phyloP scores from a whole-genome alignment of 1,140 invertebrate species.

The Limonius californicus region DNA sequence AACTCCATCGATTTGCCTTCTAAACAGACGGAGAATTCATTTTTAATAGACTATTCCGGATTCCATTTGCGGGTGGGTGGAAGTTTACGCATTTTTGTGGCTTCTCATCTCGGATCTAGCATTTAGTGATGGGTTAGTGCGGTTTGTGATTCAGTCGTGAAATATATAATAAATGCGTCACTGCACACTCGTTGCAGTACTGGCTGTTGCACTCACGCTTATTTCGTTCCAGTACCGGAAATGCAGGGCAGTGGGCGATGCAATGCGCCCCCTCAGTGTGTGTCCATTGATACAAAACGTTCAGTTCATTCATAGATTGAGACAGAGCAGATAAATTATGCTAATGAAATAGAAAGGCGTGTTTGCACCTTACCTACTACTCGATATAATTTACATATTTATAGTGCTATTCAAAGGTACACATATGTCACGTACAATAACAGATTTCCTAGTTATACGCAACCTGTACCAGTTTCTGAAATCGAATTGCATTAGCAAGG shows the following conservation, averaged over 20 bases:
- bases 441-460: not conserved
- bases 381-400: slow-evolving; percentile 32
- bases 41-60: slow-evolving; percentile 4
- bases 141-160: not conserved
- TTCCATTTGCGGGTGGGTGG: not conserved
- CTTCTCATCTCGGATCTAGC: not conserved
- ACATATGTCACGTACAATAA: slow-evolving; percentile 1
- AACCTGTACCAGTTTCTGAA: not conserved
- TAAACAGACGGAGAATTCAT: too few species aligned
- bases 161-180: slow-evolving; percentile 20
- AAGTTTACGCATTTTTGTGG: slow-evolving; percentile 2
- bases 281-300: slow-evolving; percentile 24
- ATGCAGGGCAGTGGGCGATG: slow-evolving; percentile 15
- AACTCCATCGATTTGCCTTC: not conserved
- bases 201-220: slow-evolving; percentile 13
- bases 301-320: slow-evolving; percentile 30
- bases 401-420: not conserved
- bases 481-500: not conserved
- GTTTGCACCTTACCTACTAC: slow-evolving; percentile 32
- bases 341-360: slow-evolving; percentile 33
- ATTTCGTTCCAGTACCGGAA: slow-evolving; percentile 20
- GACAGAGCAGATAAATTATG: slow-evolving; percentile 33
- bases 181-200: not conserved
- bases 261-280: slow-evolving; percentile 17
- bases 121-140: not conserved